A percentile compares a stretch with the other conserved stretches of the same genome.
These are phyloP conservation scores for Tachypleus tridentatus DNA, from an alignment of 1,140 invertebrate genomes.

Conservation along the genomic window DNA sequence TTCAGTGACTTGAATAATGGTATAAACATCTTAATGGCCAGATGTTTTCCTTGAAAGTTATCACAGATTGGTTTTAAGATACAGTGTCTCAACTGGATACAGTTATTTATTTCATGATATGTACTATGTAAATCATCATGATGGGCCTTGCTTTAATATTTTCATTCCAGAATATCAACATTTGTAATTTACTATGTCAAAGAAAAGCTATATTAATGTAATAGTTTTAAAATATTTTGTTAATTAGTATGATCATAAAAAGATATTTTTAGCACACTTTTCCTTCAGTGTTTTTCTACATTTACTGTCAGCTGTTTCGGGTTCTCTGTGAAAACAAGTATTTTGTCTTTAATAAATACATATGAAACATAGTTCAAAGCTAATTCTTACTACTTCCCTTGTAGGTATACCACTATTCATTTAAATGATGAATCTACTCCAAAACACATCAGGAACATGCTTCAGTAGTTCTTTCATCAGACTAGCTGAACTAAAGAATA, in stretches of 20 bases:
- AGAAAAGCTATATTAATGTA: background rate
- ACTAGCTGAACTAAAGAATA: too few relatives aligned
- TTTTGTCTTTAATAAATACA: background rate
- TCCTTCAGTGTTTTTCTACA: too few relatives aligned
- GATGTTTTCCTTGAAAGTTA: background rate
- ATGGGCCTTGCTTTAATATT: too few relatives aligned
- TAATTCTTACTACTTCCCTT: constrained; percentile 11
- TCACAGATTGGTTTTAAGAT: background rate
- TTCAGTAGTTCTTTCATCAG: constrained; percentile 29
- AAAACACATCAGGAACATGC: constrained; percentile 69
- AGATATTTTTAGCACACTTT: background rate
- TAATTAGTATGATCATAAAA: too few relatives aligned
- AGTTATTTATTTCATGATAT: background rate
- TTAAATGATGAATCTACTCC: constrained; percentile 84
- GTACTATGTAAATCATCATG: background rate
- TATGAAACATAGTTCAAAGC: background rate
- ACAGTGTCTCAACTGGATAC: background rate
- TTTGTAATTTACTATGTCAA: too few relatives aligned
- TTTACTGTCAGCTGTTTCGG: background rate
- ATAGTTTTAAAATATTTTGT: background rate
- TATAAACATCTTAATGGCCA: background rate
- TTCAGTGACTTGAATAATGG: background rate
- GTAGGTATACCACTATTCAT: constrained; percentile 79
- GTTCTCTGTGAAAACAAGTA: background rate
- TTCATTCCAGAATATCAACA: too few relatives aligned